Evolutionary conservation across 2,797 vertebrate species (phyloP), one percentile per base, ranked within the genome.

Genomic region (Gymnothorax javanicus): DNA sequence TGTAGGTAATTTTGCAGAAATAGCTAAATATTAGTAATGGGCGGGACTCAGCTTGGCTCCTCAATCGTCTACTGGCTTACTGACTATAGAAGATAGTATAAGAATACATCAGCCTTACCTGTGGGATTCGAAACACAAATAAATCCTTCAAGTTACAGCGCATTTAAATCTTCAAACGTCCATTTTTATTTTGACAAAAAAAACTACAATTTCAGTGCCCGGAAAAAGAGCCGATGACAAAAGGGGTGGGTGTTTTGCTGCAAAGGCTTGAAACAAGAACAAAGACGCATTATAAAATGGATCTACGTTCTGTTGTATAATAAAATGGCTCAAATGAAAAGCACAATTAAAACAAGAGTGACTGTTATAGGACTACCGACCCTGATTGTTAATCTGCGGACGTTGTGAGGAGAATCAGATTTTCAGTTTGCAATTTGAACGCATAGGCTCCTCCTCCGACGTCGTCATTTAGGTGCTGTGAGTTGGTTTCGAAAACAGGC

Each of bases 81-180:
- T 43, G n/a, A 20, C 20, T n/a, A 81, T 7, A 7, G 52, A 2
- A 54, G 7, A 20, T 54, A 69, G 9, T 4, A 75, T 52, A 20
- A 79, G 11, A 43, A 77, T 20, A 15, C 17, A n/a, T 81, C 20
- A 4, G 0, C 73, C 87, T 95, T 92, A 96, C 95, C 95, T 94
- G 90, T 92, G 91, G 64, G 88, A 83, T 86, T 86, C 87, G 62
- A 91, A 92, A 91, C 73, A 86, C 87, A 23, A 60, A 43, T 25
- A 50, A 43, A 83, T 56, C 84, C 79, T 27, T 88, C 83, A 89
- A 91, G 89, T 77, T 87, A 77, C 89, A 87, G 91, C 87, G 92
- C 95, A 95, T 95, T 94, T 94, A 94, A 89, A 62, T 85, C 83
- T 57, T 86, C 23, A 86, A 85, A 33, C 92, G n/a, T 93, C 93